Base-by-base conservation (phyloP, 2,888 invertebrate genomes). In the Prenolepis imparis region DNA sequence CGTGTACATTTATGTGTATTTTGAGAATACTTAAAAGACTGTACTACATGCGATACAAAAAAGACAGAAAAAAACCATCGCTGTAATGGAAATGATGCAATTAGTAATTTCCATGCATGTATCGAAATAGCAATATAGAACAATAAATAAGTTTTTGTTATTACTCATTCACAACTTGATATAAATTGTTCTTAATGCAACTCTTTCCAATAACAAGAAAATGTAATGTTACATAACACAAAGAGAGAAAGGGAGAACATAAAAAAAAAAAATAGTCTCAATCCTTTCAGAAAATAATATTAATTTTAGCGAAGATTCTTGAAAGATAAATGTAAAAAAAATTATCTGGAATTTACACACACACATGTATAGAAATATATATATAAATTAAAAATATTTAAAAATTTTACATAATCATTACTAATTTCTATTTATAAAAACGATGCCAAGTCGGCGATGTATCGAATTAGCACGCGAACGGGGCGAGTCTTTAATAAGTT, bases 21-120 rank as follows among this genome's bases (percentile, higher is more conserved):
- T 24, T 9, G 67, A 12, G 84, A 87, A 87, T 88, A 87, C 32
- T 87, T 87, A 84, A 63, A 75, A 81, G 36, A 41, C 36, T 9
- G 41, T 48, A 57, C 78, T n/a, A 48, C 6, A 48, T 84, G 67
- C 5, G 32, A 36, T 36, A 85, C 52, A 24, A 85, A 80, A 83
- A 82, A 36, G 21, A 63, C 57, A 82, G 74, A 78, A 67, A 63
- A 84, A 84, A 84, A 80, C 86, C 36, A 83, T 63, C 88, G 70
- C 73, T 84, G 68, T 36, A 68, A 68, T 77, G 83, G 78, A 84
- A 86, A 8, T 11, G 11, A 32, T 52, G 78, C n/a, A 24, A 28
- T 52, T 21, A 44, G 11, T 24, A 72, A 70, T 36, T 70, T n/a
- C 3, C 36, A 36, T 36, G 4, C 36, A 5, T 36, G 3, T 28